Evolutionary conservation across 2,888 invertebrate species (phyloP), one percentile per base, ranked within the genome.

Genomic region (Amitus sp.): DNA sequence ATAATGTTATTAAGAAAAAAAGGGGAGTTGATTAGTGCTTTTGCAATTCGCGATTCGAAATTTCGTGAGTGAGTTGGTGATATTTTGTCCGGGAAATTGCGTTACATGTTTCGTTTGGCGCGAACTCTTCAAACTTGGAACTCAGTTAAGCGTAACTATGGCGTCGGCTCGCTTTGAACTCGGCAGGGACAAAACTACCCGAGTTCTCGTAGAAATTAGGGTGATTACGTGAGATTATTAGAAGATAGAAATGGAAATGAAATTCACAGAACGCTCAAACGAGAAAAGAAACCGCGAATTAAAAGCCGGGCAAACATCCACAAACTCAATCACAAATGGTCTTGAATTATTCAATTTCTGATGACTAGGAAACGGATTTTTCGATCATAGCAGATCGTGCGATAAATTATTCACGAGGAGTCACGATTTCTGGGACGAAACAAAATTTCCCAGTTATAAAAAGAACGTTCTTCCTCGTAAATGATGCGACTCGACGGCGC

Each of bases 231-330:
- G 37, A 13, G 13, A 37, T 37, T 37, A 37, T 37, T 37, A 37
- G 13, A 37, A 7, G 23, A 7, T 7, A 23, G 37, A 37, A 15
- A 4, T 37, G 15, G 7, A 15, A 37, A 37, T 37, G 37, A 12
- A 13, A n/a, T 37, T 13, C 37, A 37, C 4, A 13, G 37, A 13
- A 2, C 4, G 12, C 12, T 37, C 37, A 15, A 37, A 37, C 33
- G 12, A 33, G 12, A 2, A 15, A 37, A 37, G 12, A 37, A 9
- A 37, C 5, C 37, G n/a, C 2, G 15, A n/a, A 37, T 37, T 15
- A 37, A 37, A 12, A 37, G 37, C 15, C 37, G 37, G 15, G 37
- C 37, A 37, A 37, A 37, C 37, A 37, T 37, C 37, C 5, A 12
- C 37, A 4, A 37, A 37, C 37, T 37, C 37, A 37, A 37, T 37